phyloP scores from a whole-genome alignment of 2,113 vertebrate genomes.

The Ginglymostoma cirratum region DNA sequence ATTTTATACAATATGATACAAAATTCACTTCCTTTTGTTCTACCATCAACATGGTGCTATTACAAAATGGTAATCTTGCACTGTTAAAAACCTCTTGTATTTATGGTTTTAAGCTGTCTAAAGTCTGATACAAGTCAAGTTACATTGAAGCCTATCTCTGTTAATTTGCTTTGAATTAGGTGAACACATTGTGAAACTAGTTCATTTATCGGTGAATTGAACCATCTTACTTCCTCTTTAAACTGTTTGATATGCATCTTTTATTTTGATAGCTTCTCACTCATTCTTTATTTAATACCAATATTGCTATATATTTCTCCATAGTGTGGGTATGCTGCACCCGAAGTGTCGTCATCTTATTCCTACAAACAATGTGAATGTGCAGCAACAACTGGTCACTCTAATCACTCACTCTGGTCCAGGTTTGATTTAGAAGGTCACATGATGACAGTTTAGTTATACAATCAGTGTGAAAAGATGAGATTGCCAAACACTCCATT shows the following conservation, averaged over 20 bases:
- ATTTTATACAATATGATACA: conserved; percentile 36
- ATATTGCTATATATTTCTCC: neutral
- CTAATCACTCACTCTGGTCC: neutral
- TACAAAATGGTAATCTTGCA: neutral
- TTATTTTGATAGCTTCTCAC: neutral
- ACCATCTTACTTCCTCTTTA: neutral
- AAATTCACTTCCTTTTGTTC: neutral
- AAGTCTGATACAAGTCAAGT: neutral
- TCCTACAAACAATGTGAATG: neutral
- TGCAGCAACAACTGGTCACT: neutral
- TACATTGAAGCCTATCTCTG: neutral
- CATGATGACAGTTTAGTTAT: neutral
- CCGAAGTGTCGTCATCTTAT: neutral
- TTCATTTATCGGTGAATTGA: neutral
- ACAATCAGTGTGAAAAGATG: neutral
- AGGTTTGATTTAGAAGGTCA: neutral
- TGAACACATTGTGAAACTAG: neutral
- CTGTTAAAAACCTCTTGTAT: neutral
- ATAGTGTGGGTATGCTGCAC: neutral
- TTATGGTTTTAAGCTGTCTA: neutral
- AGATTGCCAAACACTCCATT: neutral
- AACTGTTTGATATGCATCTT: neutral
- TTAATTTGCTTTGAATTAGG: neutral
- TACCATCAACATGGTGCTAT: neutral
- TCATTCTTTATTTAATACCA: neutral